Evolutionary conservation across 1,140 invertebrate genomes (phyloP).

Genomic region (Pygmarrhopalites habei): DNA sequence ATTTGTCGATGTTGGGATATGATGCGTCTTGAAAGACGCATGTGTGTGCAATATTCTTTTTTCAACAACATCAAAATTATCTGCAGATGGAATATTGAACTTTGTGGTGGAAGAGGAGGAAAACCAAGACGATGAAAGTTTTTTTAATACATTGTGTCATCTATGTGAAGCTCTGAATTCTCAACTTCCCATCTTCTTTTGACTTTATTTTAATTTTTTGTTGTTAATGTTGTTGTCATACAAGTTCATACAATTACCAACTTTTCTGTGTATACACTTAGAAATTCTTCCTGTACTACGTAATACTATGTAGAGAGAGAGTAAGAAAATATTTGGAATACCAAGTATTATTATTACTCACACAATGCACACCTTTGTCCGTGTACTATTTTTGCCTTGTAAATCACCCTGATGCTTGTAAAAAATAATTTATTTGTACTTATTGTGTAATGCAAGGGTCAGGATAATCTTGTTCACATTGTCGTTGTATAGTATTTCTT

Average conservation of each 20-base stretch:
- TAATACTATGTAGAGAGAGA: too few relatives aligned
- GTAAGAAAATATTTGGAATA: too few relatives aligned
- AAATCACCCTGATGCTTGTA: too few relatives aligned
- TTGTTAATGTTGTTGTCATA: neutral
- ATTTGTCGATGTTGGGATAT: constrained; percentile 1
- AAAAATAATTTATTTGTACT: too few relatives aligned
- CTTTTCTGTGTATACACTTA: too few relatives aligned
- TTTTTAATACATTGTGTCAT: neutral
- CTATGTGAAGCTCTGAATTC: neutral
- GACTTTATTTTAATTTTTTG: neutral
- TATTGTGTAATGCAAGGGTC: too few relatives aligned
- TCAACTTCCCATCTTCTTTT: neutral
- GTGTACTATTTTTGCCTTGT: too few relatives aligned
- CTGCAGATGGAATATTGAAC: neutral
- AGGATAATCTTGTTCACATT: too few relatives aligned
- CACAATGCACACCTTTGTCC: too few relatives aligned
- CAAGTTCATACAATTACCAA: neutral
- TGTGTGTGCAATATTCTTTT: neutral
- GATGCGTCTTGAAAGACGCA: neutral
- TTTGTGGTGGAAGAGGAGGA: too few relatives aligned
- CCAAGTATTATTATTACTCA: too few relatives aligned
- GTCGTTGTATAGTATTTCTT: neutral
- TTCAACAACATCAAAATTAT: neutral
- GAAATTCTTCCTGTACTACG: too few relatives aligned
- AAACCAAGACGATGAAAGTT: neutral